Evolutionary conservation across 2,113 vertebrate genomes (phyloP).

Genomic region (Beaufortia kweichowensis): DNA sequence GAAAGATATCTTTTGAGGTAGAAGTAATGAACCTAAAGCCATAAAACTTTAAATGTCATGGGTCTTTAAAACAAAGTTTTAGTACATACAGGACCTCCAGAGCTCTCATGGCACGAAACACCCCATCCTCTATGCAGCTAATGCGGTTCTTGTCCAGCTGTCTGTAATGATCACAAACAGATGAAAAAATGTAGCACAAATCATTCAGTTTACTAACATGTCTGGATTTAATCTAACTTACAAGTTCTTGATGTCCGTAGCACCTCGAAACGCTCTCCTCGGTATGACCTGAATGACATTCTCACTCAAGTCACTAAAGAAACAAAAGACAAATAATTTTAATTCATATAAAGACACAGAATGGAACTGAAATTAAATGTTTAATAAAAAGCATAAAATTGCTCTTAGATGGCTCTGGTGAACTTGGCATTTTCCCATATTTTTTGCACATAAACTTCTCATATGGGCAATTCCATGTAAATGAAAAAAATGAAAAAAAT

Average conservation of each 20-base stretch:
- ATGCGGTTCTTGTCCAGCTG: conserved; percentile 58
- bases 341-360: conserved; percentile 1
- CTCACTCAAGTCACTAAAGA: conserved; percentile 90
- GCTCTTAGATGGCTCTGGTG: too few species aligned
- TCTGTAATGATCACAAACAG: conserved; percentile 30
- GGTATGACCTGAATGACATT: conserved; percentile 94
- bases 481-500: too few species aligned
- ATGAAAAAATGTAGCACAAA: background rate
- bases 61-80: too few species aligned
- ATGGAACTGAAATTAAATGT: background rate
- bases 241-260: conserved; percentile 96
- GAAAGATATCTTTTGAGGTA: too few species aligned
- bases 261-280: conserved; percentile 95
- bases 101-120: conserved; percentile 51
- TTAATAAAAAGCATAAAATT: background rate
- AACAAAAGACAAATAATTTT: conserved; percentile 47
- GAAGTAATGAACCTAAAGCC: too few species aligned
- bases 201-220: background rate
- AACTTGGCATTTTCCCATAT: too few species aligned
- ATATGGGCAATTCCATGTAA: too few species aligned
- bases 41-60: too few species aligned
- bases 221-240: conserved; percentile 54
- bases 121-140: conserved; percentile 54
- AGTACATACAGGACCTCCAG: conserved; percentile 58
- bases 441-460: too few species aligned